Percentiles rank a stretch among this genome's conserved stretches.
Conservation (phyloP, 2,113 vertebrate species). For the Dermatemys mawii region DNA sequence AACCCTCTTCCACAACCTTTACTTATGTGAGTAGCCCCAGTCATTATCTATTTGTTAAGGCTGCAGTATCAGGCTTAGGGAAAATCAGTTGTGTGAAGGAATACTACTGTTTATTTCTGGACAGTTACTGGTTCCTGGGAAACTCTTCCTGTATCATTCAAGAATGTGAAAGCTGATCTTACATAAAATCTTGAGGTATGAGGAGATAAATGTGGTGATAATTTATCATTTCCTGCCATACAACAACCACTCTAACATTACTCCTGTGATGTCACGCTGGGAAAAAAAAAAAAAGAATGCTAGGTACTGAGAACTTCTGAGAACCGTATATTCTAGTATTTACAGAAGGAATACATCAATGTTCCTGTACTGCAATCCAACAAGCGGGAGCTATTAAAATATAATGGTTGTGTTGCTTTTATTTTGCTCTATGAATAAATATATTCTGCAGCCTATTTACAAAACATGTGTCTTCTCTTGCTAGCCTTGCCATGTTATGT, state of each 20-base stretch:
- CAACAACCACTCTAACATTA: not conserved
- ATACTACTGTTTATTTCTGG: not conserved
- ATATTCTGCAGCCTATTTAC: constrained; percentile 76
- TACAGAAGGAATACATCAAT: constrained; percentile 69
- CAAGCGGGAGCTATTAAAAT: constrained; percentile 69
- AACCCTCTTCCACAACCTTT: not conserved
- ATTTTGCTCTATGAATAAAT: constrained; percentile 73
- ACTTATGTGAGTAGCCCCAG: not conserved
- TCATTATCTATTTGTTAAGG: not conserved
- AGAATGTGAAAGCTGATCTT: not conserved
- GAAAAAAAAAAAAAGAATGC: not conserved
- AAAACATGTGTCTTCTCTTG: constrained; percentile 78
- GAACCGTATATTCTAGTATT: constrained; percentile 54
- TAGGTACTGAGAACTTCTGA: constrained; percentile 51
- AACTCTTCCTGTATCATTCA: constrained; percentile 6
- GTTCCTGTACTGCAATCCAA: constrained; percentile 54
- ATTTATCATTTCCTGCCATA: not conserved
- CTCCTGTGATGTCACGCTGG: not conserved
- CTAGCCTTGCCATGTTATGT: constrained; percentile 77
- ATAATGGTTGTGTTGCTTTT: constrained; percentile 73
- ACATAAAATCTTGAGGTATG: not conserved
- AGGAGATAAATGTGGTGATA: constrained; percentile 36
- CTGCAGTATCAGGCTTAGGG: not conserved
- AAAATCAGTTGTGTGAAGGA: not conserved
- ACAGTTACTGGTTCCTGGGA: not conserved